Base-by-base conservation (phyloP, 2,888 invertebrate genomes). In the Drosophila ezoana region DNA sequence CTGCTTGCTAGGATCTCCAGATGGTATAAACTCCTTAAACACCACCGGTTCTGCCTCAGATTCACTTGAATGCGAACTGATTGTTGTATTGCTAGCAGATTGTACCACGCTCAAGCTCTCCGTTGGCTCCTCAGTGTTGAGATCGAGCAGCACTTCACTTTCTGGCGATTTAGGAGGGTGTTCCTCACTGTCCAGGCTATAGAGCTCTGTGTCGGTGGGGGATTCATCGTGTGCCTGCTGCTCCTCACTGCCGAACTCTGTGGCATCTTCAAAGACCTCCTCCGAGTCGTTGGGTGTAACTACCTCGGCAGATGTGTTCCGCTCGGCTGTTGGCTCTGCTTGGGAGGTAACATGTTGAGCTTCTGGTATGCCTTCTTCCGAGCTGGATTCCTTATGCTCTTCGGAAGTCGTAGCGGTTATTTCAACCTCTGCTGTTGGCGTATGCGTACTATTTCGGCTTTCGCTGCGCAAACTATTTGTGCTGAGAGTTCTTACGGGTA, bases 1-100 rank as follows among this genome's bases (percentile, higher is more conserved):
- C 62, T 92, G 93, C 49, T 91, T 91, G 1, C 89, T 66, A 0
- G 91, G 88, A 79, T 92, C 91, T 4, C 90, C 88, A 0, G 91
- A 91, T 16, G 88, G 86, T 33, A 90, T 52, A 40, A 92, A 91
- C 40, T 92, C 90, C n/a, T 84, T 81, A 2, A 87, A 60, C 0
- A 80, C 76, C 3, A 76, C 51, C 11, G 70, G 72, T 0, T 80
- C 65, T 0, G 70, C 68, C 18, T 80, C 85, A 0, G 79, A 74
- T 4, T 84, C 77, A 52, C 77, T 90, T 1, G 82, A 87, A 1
- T 79, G 71, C 0, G 90, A 81, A 5, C 81, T 81, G 8, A 91
- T 51, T 13, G 90, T 79, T 1, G 76, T 72, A 38, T 63, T 81
- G 59, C 89, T 90, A 10, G 58, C 52, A 1, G 90, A 82, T 16